A percentile compares a stretch with the other conserved stretches of the same genome.
These are phyloP conservation scores for Pollenia griseotomentosa DNA, from an alignment of 2,888 invertebrate species.

Conservation along the genomic window DNA sequence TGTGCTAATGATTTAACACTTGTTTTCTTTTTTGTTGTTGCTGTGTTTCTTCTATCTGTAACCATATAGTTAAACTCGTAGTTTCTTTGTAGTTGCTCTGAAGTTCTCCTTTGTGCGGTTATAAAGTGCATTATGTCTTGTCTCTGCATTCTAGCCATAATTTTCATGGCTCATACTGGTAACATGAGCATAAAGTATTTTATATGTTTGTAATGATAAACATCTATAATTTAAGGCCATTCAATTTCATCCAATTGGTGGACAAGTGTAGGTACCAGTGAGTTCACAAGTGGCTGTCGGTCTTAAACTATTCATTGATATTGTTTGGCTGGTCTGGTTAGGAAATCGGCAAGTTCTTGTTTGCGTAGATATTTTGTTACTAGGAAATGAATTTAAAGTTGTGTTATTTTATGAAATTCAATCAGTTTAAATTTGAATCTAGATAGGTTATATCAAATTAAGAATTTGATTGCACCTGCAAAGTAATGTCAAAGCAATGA, in stretches of 20 bases:
- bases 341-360: slow-evolving; percentile 10
- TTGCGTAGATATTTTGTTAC: slow-evolving; percentile 9
- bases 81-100: neutral
- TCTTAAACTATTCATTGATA: slow-evolving; percentile 30
- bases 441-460: slow-evolving; percentile 10
- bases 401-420: slow-evolving; percentile 3
- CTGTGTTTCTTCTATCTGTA: slow-evolving; percentile 19
- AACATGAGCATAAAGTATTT: slow-evolving; percentile 63
- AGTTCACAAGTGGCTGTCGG: slow-evolving; percentile 8
- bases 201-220: slow-evolving; percentile 60
- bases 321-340: neutral
- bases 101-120: slow-evolving; percentile 49
- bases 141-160: slow-evolving; percentile 64
- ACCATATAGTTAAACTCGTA: neutral
- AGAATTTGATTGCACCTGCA: slow-evolving; percentile 3
- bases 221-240: slow-evolving; percentile 65
- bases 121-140: slow-evolving; percentile 57
- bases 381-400: slow-evolving; percentile 38
- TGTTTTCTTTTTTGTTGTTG: slow-evolving; percentile 45
- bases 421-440: slow-evolving; percentile 13
- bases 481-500: neutral
- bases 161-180: slow-evolving; percentile 40
- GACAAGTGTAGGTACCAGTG: slow-evolving; percentile 32
- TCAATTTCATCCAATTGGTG: slow-evolving; percentile 44
- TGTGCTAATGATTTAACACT: slow-evolving; percentile 67